Conservation (phyloP, 2,797 vertebrate species). For the Anguilla marmorata region DNA sequence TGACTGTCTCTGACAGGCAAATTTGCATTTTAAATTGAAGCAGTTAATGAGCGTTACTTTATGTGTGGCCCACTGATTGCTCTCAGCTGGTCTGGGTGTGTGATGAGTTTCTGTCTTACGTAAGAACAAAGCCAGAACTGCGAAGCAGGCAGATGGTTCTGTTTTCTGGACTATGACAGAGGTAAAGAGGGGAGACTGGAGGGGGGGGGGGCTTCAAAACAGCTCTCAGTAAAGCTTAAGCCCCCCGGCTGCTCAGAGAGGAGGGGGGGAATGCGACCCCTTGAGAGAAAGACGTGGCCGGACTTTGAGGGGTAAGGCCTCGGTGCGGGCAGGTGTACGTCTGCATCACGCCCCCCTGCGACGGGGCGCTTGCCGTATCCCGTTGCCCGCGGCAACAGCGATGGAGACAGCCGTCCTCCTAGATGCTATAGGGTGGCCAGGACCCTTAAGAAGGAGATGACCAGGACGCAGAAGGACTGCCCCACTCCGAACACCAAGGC, state of each 20-base stretch:
- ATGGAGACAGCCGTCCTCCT: too few species aligned
- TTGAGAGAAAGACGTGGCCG: background rate
- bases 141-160: background rate
- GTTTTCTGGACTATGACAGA: slow-evolving; percentile 50
- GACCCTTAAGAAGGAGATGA: slow-evolving; percentile 90
- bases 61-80: background rate
- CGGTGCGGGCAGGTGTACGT: slow-evolving; percentile 40
- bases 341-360: background rate
- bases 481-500: slow-evolving; percentile 91
- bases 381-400: background rate
- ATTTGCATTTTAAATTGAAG: background rate
- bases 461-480: slow-evolving; percentile 88
- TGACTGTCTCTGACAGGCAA: background rate
- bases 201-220: slow-evolving; percentile 19
- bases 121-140: background rate
- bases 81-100: background rate
- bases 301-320: slow-evolving; percentile 62
- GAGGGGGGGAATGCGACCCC: background rate
- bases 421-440: slow-evolving; percentile 88
- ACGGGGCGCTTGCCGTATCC: background rate
- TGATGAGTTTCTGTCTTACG: background rate
- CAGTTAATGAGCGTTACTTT: background rate
- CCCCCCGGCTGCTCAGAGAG: background rate
- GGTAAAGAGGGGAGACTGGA: slow-evolving; percentile 32
- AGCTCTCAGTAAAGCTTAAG: background rate